phyloP scores from a whole-genome alignment of 2,888 invertebrate species.

The Blastobasis lacticolella region DNA sequence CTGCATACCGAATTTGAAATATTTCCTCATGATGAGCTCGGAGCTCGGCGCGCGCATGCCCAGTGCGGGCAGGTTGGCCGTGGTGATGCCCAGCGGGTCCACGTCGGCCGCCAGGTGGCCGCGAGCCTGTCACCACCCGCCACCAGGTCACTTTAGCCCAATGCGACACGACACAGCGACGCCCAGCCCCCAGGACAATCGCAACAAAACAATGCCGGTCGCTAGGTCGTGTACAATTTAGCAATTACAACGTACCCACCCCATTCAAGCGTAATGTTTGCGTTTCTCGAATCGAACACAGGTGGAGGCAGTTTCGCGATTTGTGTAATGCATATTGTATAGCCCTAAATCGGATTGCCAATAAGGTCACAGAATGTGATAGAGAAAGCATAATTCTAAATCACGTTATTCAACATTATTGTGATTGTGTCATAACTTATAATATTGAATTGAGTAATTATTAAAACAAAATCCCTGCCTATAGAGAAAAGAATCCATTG shows the following conservation, averaged over 20 bases:
- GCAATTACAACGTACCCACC: no score
- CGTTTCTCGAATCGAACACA: no score
- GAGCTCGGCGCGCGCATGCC: conserved; percentile 67
- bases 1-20: conserved; percentile 72
- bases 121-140: conserved; percentile 81
- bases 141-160: conserved; percentile 51
- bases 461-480: no score
- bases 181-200: not conserved
- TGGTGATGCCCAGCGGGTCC: conserved; percentile 94
- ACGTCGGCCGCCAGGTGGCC: conserved; percentile 95
- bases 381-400: no score
- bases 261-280: not conserved
- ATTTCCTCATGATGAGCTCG: conserved; percentile 75
- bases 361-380: no score
- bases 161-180: conserved; percentile 16
- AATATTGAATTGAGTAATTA: no score
- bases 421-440: no score
- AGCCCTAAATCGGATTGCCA: no score
- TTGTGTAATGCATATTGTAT: no score
- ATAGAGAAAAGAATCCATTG: no score
- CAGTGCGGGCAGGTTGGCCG: conserved; percentile 76
- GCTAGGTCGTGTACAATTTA: conserved; percentile 28
- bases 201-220: conserved; percentile 13
- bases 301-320: no score
- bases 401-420: no score